Base-by-base conservation (phyloP, 2,113 vertebrate species). In the Anhinga rufa region DNA sequence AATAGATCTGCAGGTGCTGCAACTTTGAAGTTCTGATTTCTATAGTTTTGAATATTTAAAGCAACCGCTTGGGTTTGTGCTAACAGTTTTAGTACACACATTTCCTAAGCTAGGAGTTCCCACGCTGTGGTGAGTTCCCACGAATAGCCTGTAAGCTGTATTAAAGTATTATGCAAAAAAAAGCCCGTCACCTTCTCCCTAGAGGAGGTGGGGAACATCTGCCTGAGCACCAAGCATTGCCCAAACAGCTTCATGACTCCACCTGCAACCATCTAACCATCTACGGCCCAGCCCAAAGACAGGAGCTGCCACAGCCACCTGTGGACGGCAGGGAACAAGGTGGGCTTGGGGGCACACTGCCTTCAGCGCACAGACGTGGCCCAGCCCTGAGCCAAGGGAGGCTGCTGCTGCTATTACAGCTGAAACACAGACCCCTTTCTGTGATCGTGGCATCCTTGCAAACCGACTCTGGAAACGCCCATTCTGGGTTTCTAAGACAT, bases 111-210 rank as follows among this genome's bases (percentile, higher is more conserved):
- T 52, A 69, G 70, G 40, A 91, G 75, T 96, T 96, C 96, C 92
- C 95, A 96, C 87, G 34, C 87, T 82, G 74, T 1, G 77, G 38
- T 3, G 66, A 87, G 78, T 90, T 97, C 94, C 87, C 93, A 95
- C 28, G 8, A 96, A 85, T 24, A 82, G 58, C 70, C 65, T 72
- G 44, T 79, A 96, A 97, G 84, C 81, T 85, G 78, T 5, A 88
- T 93, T 95, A 80, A 94, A 69, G 92, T 26, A 93, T 91, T 95
- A 96, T 85, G 94, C 94, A 96, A 97, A 96, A 86, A n/a, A 61
- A 90, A 87, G 32, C 82, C 48, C 2, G 0, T 77, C 87, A 88
- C 66, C 84, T 91, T 95, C 89, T 87, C 87, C 87, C 70, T 69
- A 80, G 54, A 95, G 46, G 17, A 91, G 54, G 44, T 57, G 12